phyloP scores from a whole-genome alignment of 2,797 vertebrate genomes.

The Melanotaenia trifasciata region DNA sequence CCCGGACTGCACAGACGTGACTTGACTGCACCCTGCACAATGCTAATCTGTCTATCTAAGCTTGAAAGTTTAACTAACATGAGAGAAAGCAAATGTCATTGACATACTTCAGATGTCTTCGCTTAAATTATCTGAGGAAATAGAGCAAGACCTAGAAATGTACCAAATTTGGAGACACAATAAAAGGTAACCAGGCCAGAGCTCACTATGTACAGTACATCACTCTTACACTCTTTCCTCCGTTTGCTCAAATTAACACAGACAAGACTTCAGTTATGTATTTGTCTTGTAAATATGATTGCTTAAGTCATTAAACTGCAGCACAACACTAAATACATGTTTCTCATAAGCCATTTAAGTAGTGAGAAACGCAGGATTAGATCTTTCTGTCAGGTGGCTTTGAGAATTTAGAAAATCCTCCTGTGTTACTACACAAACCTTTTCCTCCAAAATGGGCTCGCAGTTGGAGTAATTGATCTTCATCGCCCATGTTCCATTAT shows the following conservation, averaged over 20 bases:
- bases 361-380: not conserved
- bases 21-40: not conserved
- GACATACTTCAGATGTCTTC: constrained; percentile 58
- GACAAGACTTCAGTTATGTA: not conserved
- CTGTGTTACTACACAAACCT: constrained; percentile 82
- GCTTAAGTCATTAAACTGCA: constrained; percentile 4
- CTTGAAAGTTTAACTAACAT: constrained; percentile 12
- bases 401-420: constrained; percentile 6
- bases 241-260: constrained; percentile 31
- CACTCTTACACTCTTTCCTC: constrained; percentile 13
- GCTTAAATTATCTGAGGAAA: constrained; percentile 55
- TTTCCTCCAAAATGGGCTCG: constrained; percentile 94
- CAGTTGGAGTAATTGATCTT: constrained; percentile 97
- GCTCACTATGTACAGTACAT: constrained; percentile 33
- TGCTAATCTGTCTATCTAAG: not conserved
- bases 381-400: constrained; percentile 6
- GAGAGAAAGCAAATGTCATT: constrained; percentile 44
- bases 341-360: not conserved
- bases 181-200: constrained; percentile 62
- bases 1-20: not conserved
- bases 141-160: constrained; percentile 66
- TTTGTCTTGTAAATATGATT: constrained; percentile 21
- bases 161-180: constrained; percentile 38
- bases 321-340: not conserved
- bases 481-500: constrained; percentile 96